These are phyloP conservation scores for Mesorhabditis spiculigera DNA, from an alignment of 2,888 invertebrate species.

Conservation along the genomic window DNA sequence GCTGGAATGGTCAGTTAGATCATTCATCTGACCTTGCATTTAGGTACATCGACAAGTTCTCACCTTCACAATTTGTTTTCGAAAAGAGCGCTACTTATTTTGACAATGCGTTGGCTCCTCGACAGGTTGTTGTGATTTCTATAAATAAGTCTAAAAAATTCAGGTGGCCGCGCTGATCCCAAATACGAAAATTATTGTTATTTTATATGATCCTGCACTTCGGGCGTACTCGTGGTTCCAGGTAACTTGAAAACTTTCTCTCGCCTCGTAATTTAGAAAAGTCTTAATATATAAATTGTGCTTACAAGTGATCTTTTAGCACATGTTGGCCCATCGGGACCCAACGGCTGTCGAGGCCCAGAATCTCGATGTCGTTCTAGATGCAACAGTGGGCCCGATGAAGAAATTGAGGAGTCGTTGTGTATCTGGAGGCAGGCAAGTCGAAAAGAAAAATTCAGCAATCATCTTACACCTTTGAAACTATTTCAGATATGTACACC, in stretches of 20 bases:
- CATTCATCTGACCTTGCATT: conserved; percentile 7
- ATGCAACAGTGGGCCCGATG: conserved; percentile 62
- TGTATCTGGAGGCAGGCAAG: conserved; percentile 62
- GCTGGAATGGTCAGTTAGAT: conserved; percentile 76
- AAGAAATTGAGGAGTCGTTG: conserved; percentile 73
- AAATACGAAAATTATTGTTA: conserved; percentile 76
- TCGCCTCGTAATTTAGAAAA: neutral
- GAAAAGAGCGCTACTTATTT: conserved; percentile 99
- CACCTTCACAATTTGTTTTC: conserved; percentile 64
- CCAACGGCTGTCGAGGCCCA: conserved; percentile 68
- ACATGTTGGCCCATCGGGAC: conserved; percentile 87
- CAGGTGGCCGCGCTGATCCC: conserved; percentile 63
- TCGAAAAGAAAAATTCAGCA: neutral
- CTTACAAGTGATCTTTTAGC: conserved; percentile 62
- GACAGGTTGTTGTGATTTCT: conserved; percentile 66
- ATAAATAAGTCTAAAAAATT: neutral
- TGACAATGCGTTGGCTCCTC: conserved; percentile 87
- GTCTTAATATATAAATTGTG: neutral
- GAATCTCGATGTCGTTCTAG: conserved; percentile 22
- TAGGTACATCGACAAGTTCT: conserved; percentile 25
- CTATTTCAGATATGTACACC: conserved; percentile 80
- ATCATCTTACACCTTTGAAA: neutral
- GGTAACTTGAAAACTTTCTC: conserved; percentile 12
- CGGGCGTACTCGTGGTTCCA: conserved; percentile 45
- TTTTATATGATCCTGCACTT: conserved; percentile 65